Evolutionary conservation across 2,797 vertebrate genomes (phyloP).

Genomic region (Cygnus olor): DNA sequence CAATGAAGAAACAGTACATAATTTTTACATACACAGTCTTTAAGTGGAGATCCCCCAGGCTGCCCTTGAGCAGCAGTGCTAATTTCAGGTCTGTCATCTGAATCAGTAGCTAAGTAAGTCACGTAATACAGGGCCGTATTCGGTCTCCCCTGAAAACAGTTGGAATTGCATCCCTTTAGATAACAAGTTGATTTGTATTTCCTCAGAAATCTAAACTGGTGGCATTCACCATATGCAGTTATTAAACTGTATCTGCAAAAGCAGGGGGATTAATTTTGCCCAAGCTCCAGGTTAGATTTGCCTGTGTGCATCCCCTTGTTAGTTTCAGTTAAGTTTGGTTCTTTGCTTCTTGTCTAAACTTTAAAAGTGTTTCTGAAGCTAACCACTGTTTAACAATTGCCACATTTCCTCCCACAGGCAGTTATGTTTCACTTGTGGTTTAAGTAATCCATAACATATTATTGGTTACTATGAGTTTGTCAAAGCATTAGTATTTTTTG

Average conservation of each 20-base stretch:
- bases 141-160: not conserved
- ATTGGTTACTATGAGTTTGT: conserved; percentile 32
- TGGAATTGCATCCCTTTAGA: not conserved
- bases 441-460: conserved; percentile 45
- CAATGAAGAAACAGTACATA: not conserved
- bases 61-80: not conserved
- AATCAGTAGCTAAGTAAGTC: not conserved
- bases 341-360: conserved; percentile 18
- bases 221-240: not conserved
- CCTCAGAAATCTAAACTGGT: not conserved
- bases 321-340: not conserved
- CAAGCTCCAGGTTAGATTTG: not conserved
- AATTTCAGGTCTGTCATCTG: not conserved
- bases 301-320: not conserved
- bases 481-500: conserved; percentile 46
- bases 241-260: not conserved
- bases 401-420: conserved; percentile 39
- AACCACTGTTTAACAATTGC: conserved; percentile 51
- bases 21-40: not conserved
- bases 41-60: not conserved
- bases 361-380: conserved; percentile 32
- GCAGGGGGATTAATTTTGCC: not conserved
- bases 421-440: conserved; percentile 48
- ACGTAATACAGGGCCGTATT: not conserved
- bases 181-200: not conserved